Conservation (phyloP, 30 jellyfish, hydroid and myxozoan genomes). For the Turritopsis rubra region DNA sequence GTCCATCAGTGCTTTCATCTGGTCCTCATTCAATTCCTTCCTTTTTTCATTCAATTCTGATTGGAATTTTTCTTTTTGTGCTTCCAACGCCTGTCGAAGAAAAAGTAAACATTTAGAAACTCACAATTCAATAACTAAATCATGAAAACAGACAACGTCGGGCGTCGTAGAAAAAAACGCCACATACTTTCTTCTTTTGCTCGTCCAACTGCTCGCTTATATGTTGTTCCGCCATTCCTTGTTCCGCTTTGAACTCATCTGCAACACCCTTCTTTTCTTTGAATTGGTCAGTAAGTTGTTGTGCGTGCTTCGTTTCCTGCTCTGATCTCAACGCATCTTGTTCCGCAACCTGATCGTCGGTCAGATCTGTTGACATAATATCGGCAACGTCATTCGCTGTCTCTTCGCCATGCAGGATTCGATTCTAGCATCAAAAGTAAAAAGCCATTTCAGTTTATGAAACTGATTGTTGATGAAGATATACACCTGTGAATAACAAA, state of each 20-base stretch:
- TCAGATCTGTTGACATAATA: slow-evolving; percentile 12
- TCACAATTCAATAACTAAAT: no score
- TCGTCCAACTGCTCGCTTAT: slow-evolving; percentile 60
- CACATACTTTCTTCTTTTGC: slow-evolving; percentile 59
- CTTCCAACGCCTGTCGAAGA: slow-evolving; percentile 60
- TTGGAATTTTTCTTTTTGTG: slow-evolving; percentile 52
- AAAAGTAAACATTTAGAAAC: not conserved
- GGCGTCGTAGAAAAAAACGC: not conserved
- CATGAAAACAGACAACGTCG: not conserved
- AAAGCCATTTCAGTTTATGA: not conserved
- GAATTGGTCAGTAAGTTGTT: slow-evolving; percentile 46
- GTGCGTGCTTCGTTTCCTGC: slow-evolving; percentile 59
- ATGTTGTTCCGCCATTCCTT: slow-evolving; percentile 42
- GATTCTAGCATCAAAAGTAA: slow-evolving; percentile 7
- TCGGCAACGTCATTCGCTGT: slow-evolving; percentile 20
- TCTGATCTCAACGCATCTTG: slow-evolving; percentile 41
- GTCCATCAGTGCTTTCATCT: slow-evolving; percentile 48
- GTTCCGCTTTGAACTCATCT: slow-evolving; percentile 49
- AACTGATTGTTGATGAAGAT: not conserved
- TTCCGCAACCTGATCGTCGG: slow-evolving; percentile 39
- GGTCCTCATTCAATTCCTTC: slow-evolving; percentile 72
- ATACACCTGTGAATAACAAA: not conserved
- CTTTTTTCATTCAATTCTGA: slow-evolving; percentile 50
- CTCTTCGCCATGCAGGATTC: slow-evolving; percentile 14
- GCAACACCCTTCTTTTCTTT: slow-evolving; percentile 42